These are phyloP conservation scores for Omphaloscelis lunosa DNA, from an alignment of 2,888 invertebrate genomes.

Conservation along the genomic window DNA sequence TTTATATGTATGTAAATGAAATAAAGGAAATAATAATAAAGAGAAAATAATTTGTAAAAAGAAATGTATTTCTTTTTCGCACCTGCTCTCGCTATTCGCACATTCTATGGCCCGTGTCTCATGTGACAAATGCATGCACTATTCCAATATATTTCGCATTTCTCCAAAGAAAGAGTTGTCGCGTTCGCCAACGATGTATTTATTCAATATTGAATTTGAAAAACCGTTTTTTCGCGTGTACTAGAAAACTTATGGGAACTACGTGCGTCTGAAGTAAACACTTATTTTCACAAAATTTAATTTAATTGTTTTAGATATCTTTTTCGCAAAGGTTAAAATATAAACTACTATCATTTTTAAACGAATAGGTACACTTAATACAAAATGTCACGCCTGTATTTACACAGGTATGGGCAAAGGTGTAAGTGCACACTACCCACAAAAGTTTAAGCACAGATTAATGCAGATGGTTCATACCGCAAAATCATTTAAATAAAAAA, in stretches of 20 bases:
- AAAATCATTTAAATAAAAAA: too few relatives aligned
- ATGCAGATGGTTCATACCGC: too few relatives aligned
- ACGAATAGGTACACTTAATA: background rate
- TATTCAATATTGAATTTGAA: conserved; percentile 57
- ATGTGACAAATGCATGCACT: conserved; percentile 66
- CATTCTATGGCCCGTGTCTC: conserved; percentile 37
- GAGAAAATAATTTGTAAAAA: background rate
- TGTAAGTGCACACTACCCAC: too few relatives aligned
- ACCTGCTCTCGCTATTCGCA: background rate
- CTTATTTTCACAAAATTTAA: background rate
- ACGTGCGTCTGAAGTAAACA: background rate
- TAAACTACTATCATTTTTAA: too few relatives aligned
- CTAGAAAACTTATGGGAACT: conserved; percentile 16
- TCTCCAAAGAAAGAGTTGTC: conserved; percentile 55
- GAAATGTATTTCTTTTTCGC: background rate
- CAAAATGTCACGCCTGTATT: too few relatives aligned
- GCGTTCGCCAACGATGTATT: conserved; percentile 27
- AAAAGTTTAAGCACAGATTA: too few relatives aligned
- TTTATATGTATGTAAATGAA: too few relatives aligned
- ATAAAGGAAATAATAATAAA: too few relatives aligned
- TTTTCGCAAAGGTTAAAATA: background rate
- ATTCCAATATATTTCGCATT: conserved; percentile 61
- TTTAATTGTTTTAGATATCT: background rate
- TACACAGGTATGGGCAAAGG: too few relatives aligned
- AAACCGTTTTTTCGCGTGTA: conserved; percentile 29